Percentiles rank a stretch among this genome's conserved stretches.
These are phyloP conservation scores for Aromia moschata DNA, from an alignment of 2,888 invertebrate species.

Conservation along the genomic window DNA sequence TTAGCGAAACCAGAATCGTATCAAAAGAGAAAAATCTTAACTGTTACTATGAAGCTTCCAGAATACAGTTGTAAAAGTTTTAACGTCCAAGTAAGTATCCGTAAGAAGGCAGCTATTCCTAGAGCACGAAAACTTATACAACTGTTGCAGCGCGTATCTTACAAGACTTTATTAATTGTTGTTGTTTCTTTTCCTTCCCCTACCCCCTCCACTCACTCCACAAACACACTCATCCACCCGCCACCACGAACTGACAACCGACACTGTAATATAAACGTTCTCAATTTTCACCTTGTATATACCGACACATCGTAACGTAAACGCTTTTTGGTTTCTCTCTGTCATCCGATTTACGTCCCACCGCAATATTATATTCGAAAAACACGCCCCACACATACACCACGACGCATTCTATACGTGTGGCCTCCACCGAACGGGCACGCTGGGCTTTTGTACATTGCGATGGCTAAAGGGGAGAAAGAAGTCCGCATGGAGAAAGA, in stretches of 20 bases:
- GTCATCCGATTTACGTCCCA: conserved; percentile 7
- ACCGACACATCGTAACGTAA: conserved; percentile 1
- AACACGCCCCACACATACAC: conserved; percentile 26
- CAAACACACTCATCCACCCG: conserved; percentile 19
- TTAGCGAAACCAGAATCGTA: no score
- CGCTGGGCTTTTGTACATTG: conserved; percentile 55
- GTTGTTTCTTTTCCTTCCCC: conserved; percentile 31
- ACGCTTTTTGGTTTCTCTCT: conserved; percentile 15
- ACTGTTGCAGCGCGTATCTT: conserved; percentile 35
- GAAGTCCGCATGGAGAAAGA: conserved; percentile 73
- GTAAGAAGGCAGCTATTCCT: no score
- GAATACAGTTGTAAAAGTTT: conserved; percentile 49
- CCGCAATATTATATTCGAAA: conserved; percentile 16
- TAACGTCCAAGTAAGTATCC: conserved; percentile 42
- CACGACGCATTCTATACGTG: conserved; percentile 27
- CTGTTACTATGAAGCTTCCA: conserved; percentile 32
- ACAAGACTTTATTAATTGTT: conserved; percentile 27
- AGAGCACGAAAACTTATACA: conserved; percentile 45
- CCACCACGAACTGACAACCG: conserved; percentile 17
- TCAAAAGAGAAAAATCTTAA: conserved; percentile 7
- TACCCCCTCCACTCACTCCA: no score
- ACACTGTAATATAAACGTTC: conserved; percentile 12
- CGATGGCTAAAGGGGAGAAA: conserved; percentile 51
- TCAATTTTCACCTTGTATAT: conserved; percentile 10
- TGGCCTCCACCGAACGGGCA: conserved; percentile 38